Conservation (phyloP, 2,888 invertebrate genomes). For the Nephrotoma flavescens region DNA sequence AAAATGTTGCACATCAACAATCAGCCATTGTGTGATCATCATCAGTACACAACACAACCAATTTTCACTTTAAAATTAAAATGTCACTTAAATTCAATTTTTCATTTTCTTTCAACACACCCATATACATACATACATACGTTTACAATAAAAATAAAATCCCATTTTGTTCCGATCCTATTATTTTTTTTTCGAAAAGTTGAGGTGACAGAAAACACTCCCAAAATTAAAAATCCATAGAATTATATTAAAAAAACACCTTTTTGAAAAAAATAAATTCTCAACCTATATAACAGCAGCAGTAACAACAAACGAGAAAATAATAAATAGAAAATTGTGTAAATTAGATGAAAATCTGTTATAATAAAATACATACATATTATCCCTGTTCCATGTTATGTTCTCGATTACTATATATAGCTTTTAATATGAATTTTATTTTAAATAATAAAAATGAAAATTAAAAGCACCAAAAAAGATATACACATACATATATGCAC, state of each 20-base stretch:
- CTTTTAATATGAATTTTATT: not conserved
- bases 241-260: not conserved
- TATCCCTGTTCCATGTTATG: not conserved
- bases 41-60: not conserved
- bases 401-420: not conserved
- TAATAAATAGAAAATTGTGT: not conserved
- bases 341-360: not conserved
- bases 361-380: not conserved
- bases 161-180: not conserved
- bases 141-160: not conserved
- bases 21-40: not conserved
- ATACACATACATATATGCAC: not conserved
- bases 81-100: slow-evolving; percentile 2
- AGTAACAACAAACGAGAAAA: not conserved
- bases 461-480: not conserved
- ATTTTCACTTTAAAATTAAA: not conserved
- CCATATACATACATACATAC: not conserved
- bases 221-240: not conserved
- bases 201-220: not conserved
- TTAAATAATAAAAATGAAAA: not conserved
- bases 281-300: not conserved
- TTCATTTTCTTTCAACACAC: not conserved
- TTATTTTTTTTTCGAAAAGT: not conserved
- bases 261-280: not conserved
- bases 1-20: not conserved